Evolutionary conservation across 2,888 invertebrate species (phyloP).

Genomic region (Boloria selene): DNA sequence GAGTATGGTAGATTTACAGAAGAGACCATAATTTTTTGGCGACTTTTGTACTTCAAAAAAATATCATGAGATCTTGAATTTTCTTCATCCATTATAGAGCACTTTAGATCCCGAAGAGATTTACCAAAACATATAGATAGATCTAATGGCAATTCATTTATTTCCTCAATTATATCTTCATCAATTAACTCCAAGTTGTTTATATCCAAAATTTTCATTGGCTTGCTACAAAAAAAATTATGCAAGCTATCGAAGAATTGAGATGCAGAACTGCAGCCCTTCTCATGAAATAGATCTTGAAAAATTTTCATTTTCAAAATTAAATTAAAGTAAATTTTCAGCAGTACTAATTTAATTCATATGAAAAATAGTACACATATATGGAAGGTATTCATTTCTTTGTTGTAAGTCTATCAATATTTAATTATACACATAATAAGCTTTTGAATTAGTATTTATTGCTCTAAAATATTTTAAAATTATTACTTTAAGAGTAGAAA

Average conservation of each 20-base stretch:
- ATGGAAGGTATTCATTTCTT: too few species aligned
- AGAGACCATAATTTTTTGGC: conserved; percentile 53
- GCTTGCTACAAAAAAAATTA: conserved; percentile 34
- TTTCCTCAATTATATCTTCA: conserved; percentile 57
- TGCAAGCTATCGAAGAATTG: conserved; percentile 41
- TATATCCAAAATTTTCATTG: conserved; percentile 31
- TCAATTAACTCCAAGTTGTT: conserved; percentile 52
- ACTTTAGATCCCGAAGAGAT: conserved; percentile 62
- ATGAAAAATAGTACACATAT: neutral
- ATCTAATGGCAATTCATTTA: conserved; percentile 46
- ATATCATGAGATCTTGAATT: conserved; percentile 57
- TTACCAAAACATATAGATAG: conserved; percentile 60
- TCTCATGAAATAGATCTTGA: conserved; percentile 19
- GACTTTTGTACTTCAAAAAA: conserved; percentile 53
- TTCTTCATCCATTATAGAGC: conserved; percentile 53
- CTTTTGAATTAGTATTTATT: too few species aligned
- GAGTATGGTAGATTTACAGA: conserved; percentile 58
- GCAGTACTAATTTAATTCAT: neutral
- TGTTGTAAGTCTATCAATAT: too few species aligned
- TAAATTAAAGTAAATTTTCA: neutral
- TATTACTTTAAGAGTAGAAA: too few species aligned
- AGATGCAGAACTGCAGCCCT: conserved; percentile 28
- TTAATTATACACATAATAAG: too few species aligned
- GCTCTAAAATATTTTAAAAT: too few species aligned
- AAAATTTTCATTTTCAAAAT: conserved; percentile 10